Percentiles rank a stretch among this genome's conserved stretches.
These are phyloP conservation scores for Mobula hypostoma DNA, from an alignment of 2,113 vertebrate species.

Conservation along the genomic window DNA sequence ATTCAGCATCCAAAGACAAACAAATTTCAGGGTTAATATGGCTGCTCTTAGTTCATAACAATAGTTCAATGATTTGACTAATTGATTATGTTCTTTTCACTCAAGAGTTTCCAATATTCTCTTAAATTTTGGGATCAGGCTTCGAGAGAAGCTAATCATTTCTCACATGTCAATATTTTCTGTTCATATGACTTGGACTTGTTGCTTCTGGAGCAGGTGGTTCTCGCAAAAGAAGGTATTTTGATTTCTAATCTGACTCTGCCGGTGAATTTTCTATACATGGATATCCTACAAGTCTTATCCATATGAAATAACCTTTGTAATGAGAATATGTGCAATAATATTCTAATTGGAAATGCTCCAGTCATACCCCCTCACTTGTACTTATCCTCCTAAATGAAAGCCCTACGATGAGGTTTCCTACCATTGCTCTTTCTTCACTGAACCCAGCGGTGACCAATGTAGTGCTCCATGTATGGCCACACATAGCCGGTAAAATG, in stretches of 20 bases:
- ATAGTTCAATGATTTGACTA: neutral
- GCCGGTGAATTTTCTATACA: neutral
- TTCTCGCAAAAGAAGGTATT: neutral
- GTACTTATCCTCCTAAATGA: neutral
- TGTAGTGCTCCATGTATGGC: neutral
- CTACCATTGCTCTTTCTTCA: neutral
- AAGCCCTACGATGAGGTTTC: too few species aligned
- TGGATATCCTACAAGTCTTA: neutral
- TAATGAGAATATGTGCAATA: neutral
- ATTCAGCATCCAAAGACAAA: neutral
- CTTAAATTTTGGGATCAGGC: neutral
- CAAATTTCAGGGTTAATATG: neutral
- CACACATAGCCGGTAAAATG: neutral
- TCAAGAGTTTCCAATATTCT: neutral
- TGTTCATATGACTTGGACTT: neutral
- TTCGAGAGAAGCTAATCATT: neutral
- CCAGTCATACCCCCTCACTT: neutral
- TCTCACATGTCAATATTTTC: neutral
- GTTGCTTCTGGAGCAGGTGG: neutral
- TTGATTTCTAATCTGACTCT: neutral
- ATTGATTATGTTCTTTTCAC: neutral
- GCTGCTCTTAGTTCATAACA: neutral
- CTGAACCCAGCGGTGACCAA: neutral
- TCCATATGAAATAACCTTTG: neutral
- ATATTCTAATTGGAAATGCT: neutral